Evolutionary conservation across 2,888 invertebrate genomes (phyloP), one percentile per base, ranked within the genome.

Genomic region (Dicyrtomina minuta): DNA sequence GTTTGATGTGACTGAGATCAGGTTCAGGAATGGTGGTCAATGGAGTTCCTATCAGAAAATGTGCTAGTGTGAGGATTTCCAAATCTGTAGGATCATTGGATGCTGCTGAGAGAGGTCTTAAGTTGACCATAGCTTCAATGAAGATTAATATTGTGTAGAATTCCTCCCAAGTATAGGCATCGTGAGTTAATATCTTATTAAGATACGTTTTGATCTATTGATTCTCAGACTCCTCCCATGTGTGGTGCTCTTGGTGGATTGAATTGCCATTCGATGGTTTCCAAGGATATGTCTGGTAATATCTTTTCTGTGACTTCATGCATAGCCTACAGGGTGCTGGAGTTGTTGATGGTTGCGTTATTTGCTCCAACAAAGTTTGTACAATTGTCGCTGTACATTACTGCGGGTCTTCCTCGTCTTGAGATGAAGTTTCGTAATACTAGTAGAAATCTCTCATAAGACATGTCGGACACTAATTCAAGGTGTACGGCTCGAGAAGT

Each of bases 101-200:
- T 10, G 79, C 1, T 13, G 74, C 74, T 46, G 68, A 70, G 2
- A 79, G 20, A 12, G 79, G 79, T 27, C 79, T 70, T 6, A 75
- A 78, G 66, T 79, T 79, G 24, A 79, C 64, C 15, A 75, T 66
- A 10, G 73, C 74, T 56, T 79, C 78, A 3, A 76, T 71, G 56
- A 75, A 76, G 41, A 53, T 53, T 5, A 68, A 17, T 8, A 76
- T 24, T 6, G 70, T 75, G 10, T 49, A 22, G 17, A 76, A 59
- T 27, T 77, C 73, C 66, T 76, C 71, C 49, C 55, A 72, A 15
- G 71, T 73, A n/a, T 70, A 41, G 41, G 46, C 66, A 2, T 55
- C 13, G 17, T 65, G 56, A 10, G 71, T 65, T 8, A 75, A 15
- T 2, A 70, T 62, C 43, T 49, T 15, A 20, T 69, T 56, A 17